A percentile compares a stretch with the other conserved stretches of the same genome.
phyloP scores from a whole-genome alignment of 1,140 invertebrate species.

The Trachelipus rathkii region DNA sequence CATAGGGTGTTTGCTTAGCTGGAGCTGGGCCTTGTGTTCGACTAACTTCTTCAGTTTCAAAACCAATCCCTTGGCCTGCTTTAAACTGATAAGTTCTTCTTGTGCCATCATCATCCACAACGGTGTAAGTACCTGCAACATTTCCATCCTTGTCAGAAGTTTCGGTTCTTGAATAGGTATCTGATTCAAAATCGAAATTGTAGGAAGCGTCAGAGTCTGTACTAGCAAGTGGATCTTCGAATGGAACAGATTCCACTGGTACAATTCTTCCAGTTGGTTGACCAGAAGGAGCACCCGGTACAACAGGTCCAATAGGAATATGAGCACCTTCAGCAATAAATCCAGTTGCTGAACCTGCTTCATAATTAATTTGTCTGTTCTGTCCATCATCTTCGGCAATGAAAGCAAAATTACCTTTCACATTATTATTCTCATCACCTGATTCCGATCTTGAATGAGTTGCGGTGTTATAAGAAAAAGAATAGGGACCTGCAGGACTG shows the following conservation, averaged over 20 bases:
- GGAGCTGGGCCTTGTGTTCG: not conserved
- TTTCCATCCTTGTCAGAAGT: constrained; percentile 46
- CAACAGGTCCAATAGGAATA: constrained; percentile 8
- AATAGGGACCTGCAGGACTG: constrained; percentile 26
- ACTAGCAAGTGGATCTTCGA: constrained; percentile 33
- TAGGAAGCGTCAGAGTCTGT: constrained; percentile 38
- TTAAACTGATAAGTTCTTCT: constrained; percentile 36
- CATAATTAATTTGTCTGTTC: constrained; percentile 13
- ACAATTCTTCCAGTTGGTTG: constrained; percentile 39
- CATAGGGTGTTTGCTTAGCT: too few species aligned
- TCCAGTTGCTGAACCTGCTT: constrained; percentile 29
- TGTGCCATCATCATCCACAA: constrained; percentile 43
- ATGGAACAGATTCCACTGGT: constrained; percentile 34
- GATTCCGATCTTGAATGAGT: constrained; percentile 38
- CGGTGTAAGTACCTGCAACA: constrained; percentile 49
- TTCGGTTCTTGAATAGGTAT: constrained; percentile 45
- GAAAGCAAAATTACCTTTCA: constrained; percentile 47
- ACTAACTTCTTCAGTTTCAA: constrained; percentile 38
- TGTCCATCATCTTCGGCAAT: constrained; percentile 25
- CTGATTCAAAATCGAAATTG: constrained; percentile 46
- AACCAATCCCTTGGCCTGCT: constrained; percentile 38
- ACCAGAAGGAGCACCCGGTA: constrained; percentile 12
- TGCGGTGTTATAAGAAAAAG: constrained; percentile 33
- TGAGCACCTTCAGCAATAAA: constrained; percentile 27
- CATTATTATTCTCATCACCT: constrained; percentile 42